phyloP scores from a whole-genome alignment of 2,797 vertebrate species.

The Tadarida brasiliensis region DNA sequence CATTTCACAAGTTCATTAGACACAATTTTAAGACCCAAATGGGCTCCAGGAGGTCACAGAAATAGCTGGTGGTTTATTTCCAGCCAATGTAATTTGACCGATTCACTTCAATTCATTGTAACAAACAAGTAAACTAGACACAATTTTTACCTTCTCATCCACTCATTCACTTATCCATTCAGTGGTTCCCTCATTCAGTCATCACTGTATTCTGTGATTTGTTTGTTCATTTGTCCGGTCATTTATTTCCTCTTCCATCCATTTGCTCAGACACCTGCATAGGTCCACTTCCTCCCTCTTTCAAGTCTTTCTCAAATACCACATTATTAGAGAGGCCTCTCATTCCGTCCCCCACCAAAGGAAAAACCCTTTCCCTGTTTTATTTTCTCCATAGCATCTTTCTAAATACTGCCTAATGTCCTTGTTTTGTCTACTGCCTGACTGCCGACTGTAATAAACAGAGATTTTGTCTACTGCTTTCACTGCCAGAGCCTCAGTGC shows the following conservation, averaged over 20 bases:
- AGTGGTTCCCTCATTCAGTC: not conserved
- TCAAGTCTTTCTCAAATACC: not conserved
- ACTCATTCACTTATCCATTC: not conserved
- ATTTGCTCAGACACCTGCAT: not conserved
- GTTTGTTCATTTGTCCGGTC: not conserved
- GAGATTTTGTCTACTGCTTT: not conserved
- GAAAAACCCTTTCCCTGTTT: not conserved
- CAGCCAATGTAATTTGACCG: not conserved
- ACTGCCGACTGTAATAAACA: not conserved
- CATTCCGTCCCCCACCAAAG: too few species aligned
- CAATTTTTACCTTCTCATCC: not conserved
- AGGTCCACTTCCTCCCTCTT: not conserved
- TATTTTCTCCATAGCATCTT: not conserved
- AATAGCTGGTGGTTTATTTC: slow-evolving; percentile 4
- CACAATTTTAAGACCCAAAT: not conserved
- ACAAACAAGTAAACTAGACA: not conserved
- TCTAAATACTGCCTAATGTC: not conserved
- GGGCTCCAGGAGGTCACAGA: not conserved
- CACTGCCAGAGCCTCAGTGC: not conserved
- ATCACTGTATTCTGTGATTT: not conserved
- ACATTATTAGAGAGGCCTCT: not conserved
- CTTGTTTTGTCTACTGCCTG: not conserved
- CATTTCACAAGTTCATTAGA: not conserved
- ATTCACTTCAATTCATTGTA: not conserved
- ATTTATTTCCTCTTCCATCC: not conserved